Percentiles rank a stretch among this genome's conserved stretches.
Evolutionary conservation across 2,888 invertebrate genomes (phyloP).

Genomic region (Pyralis farinalis): DNA sequence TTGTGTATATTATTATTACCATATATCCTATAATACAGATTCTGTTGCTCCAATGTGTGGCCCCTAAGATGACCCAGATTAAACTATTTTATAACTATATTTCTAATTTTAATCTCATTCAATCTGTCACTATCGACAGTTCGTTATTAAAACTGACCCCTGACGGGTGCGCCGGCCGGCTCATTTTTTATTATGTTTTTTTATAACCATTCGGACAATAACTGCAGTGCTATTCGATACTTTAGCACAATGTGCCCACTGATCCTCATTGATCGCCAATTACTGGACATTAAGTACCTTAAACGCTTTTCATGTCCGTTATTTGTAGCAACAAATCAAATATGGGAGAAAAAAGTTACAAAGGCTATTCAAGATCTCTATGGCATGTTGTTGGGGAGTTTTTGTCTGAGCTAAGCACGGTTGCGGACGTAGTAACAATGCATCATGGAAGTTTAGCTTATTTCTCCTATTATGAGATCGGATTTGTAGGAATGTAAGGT

Average conservation of each 20-base stretch:
- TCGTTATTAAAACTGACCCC: constrained; percentile 54
- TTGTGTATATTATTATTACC: too few relatives aligned
- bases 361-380: constrained; percentile 66
- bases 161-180: constrained; percentile 57
- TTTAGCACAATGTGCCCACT: constrained; percentile 77
- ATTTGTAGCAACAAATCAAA: constrained; percentile 80
- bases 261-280: constrained; percentile 81
- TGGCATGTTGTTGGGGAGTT: constrained; percentile 53
- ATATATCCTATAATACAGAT: too few relatives aligned
- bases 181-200: constrained; percentile 52
- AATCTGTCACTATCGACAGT: constrained; percentile 62
- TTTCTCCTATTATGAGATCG: constrained; percentile 34
- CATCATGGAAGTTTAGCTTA: constrained; percentile 42
- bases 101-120: constrained; percentile 28
- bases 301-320: constrained; percentile 73
- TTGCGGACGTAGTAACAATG: constrained; percentile 54
- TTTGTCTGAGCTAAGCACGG: constrained; percentile 56
- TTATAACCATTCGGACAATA: constrained; percentile 60
- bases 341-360: constrained; percentile 59
- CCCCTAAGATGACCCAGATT: background rate
- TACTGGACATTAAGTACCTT: constrained; percentile 81
- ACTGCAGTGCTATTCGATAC: constrained; percentile 54
- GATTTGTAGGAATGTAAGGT: constrained; percentile 37
- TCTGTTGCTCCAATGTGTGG: too few relatives aligned
- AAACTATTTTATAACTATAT: background rate